These are phyloP conservation scores for Cataglyphis altisquamis DNA, from an alignment of 2,888 invertebrate genomes.

Conservation along the genomic window DNA sequence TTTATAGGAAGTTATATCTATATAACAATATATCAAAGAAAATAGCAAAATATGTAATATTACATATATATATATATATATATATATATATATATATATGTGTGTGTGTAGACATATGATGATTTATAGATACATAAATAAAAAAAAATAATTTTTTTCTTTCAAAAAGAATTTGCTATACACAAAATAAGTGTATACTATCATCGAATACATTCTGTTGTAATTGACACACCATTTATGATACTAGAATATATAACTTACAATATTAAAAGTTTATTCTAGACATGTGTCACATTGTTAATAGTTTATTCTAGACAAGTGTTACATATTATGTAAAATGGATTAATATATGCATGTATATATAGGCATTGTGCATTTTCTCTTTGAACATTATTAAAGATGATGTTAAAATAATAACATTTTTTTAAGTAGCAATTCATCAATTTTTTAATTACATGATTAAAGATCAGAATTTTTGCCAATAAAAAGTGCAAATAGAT, in stretches of 20 bases:
- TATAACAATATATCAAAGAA: too few relatives aligned
- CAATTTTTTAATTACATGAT: background rate
- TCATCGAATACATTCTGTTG: constrained; percentile 25
- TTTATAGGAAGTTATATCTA: background rate
- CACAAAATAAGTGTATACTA: background rate
- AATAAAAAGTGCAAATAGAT: background rate
- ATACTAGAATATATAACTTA: constrained; percentile 41
- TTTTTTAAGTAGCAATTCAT: background rate
- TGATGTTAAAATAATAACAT: background rate
- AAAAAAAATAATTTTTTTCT: constrained; percentile 1
- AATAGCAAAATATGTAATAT: background rate
- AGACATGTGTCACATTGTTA: background rate
- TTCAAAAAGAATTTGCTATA: background rate
- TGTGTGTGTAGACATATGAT: background rate
- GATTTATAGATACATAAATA: constrained; percentile 14
- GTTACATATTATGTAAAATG: background rate
- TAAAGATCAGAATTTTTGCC: background rate
- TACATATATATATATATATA: background rate
- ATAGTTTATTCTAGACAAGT: background rate
- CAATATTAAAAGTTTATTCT: constrained; percentile 27
- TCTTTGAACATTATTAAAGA: constrained; percentile 21
- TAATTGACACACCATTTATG: constrained; percentile 64
- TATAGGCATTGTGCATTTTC: background rate
- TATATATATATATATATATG: background rate
- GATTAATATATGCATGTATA: constrained; percentile 7